Conservation (phyloP, 2,797 vertebrate genomes). For the Psittacula derbiana region DNA sequence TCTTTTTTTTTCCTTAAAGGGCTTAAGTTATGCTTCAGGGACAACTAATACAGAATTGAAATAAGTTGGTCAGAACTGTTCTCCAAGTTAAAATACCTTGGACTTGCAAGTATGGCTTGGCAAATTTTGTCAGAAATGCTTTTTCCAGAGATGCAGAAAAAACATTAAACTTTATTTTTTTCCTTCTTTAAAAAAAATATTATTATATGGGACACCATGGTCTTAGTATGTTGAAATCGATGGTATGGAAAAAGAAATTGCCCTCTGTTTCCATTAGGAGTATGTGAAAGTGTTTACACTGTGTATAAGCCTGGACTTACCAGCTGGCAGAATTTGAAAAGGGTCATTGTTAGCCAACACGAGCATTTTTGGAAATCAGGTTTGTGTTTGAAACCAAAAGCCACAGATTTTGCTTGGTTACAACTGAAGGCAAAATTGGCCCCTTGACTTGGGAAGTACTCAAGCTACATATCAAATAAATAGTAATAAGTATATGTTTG, state of each 20-base stretch:
- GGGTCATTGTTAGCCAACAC: neutral
- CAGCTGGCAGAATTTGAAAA: constrained; percentile 34
- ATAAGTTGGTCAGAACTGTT: neutral
- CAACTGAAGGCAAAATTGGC: neutral
- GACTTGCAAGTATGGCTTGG: constrained; percentile 29
- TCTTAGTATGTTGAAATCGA: neutral
- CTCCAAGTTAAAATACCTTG: neutral
- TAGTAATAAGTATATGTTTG: neutral
- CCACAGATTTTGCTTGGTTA: neutral
- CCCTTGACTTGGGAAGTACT: neutral
- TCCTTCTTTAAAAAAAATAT: neutral
- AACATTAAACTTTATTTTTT: neutral
- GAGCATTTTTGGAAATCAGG: constrained; percentile 35
- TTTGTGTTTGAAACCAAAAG: constrained; percentile 10
- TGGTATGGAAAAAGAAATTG: neutral
- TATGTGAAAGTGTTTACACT: neutral
- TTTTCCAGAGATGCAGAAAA: constrained; percentile 44
- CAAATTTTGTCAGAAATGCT: constrained; percentile 17
- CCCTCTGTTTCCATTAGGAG: constrained; percentile 2
- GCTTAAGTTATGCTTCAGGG: neutral
- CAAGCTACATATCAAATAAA: neutral
- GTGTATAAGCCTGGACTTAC: neutral
- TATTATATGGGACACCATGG: neutral
- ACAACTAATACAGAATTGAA: neutral
- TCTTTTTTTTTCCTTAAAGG: neutral